phyloP scores from a whole-genome alignment of 2,113 vertebrate species.

The Toxotes jaculatrix region DNA sequence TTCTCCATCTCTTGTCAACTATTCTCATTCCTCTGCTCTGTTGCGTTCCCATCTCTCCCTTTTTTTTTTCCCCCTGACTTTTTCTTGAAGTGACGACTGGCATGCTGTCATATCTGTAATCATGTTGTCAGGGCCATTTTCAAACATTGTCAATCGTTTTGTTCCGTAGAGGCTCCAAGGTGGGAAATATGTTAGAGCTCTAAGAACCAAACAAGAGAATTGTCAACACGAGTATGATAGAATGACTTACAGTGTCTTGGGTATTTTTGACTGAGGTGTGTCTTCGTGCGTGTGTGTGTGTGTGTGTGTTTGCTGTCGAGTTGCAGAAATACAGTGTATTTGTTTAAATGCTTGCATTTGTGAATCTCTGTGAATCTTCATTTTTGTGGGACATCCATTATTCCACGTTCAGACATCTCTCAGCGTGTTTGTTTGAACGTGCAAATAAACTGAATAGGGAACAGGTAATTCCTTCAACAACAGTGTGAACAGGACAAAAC shows the following conservation, averaged over 20 bases:
- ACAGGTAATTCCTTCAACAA: not conserved
- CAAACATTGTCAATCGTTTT: constrained; percentile 72
- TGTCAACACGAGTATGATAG: constrained; percentile 34
- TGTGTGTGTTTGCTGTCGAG: not conserved
- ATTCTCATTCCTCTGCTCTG: constrained; percentile 37
- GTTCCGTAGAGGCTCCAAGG: constrained; percentile 45
- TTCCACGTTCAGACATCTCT: not conserved
- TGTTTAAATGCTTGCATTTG: not conserved
- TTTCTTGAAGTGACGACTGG: constrained; percentile 34
- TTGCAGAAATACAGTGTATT: not conserved
- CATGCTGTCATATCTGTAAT: constrained; percentile 55
- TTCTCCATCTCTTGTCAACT: constrained; percentile 31
- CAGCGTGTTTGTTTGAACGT: not conserved
- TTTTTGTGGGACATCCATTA: not conserved
- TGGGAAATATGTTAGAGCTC: constrained; percentile 40
- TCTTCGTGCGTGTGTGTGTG: constrained; percentile 2
- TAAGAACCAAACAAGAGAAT: constrained; percentile 24
- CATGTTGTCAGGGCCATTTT: constrained; percentile 69
- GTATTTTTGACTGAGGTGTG: not conserved
- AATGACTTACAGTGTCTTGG: not conserved
- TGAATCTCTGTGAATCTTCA: not conserved
- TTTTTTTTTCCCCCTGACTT: not conserved
- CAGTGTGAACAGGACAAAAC: not conserved
- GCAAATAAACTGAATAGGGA: not conserved
- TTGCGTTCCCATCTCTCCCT: not conserved